Base-by-base conservation (phyloP, 2,888 invertebrate species). In the Notodonta ziczac region DNA sequence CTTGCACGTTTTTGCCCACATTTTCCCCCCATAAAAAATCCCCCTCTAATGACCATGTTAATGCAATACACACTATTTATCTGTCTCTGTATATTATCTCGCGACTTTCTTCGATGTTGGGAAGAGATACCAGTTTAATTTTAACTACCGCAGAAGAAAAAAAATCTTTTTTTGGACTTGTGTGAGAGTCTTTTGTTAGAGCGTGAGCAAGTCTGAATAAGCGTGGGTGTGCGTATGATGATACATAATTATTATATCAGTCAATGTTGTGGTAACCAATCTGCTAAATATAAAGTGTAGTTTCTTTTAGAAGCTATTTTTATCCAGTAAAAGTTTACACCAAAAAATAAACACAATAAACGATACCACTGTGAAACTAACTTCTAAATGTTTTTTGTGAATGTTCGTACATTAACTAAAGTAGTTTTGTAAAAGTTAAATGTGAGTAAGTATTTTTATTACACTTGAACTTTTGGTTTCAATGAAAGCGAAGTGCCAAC, bases 381-480 rank as follows among this genome's bases (percentile, higher is more conserved):
- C 48, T 7, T 48, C 8, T 0, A 48, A 10, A 48, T 48, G 10
- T 6, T n/a, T n/a, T 42, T 48, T 48, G 5, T 14, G n/a, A 48
- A 48, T 48, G 48, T 48, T n/a, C 4, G 14, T 48, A 13, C 48
- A 48, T 48, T 48, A 3, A 48, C 14, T 48, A n/a, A n/a, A 48
- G 48, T 48, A 48, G 48, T n/a, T 48, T n/a, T 48, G n/a, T 48
- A 7, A 48, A 48, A 48, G 48, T 48, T 48, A 48, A 42, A 42
- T 42, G 42, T 24, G 24, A 24, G 24, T 42, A 42, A 42, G 7
- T 48, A n/a, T 48, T 10, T 48, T 48, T 48, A 48, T 14, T 48
- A n/a, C 48, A 4, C 10, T 42, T 4, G 9, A 42, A 42, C 8
- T 42, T 48, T 48, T n/a, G 13, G 48, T 48, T 48, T n/a, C 48